Conservation (phyloP, 37 sponge, comb jelly and placozoan genomes). For the Chondrilla cf. caribensis region DNA sequence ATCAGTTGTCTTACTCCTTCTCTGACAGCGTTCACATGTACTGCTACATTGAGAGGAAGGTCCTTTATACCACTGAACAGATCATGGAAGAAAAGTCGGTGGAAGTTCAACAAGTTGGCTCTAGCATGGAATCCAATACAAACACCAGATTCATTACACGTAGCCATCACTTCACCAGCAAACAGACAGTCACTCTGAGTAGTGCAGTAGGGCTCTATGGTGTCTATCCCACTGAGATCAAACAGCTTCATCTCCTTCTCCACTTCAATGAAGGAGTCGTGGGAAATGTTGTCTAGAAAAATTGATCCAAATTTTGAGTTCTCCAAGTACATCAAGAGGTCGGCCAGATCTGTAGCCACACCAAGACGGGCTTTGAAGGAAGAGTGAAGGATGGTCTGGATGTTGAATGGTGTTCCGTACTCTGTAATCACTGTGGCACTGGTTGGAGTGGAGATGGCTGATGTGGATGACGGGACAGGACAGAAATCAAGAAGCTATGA, state of each 20-base stretch:
- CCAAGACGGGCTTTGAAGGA: background rate
- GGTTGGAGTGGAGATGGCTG: background rate
- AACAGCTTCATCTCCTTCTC: constrained; percentile 12
- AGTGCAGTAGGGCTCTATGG: background rate
- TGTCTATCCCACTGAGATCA: constrained; percentile 4
- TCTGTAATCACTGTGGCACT: background rate
- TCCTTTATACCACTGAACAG: background rate
- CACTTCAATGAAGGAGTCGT: background rate
- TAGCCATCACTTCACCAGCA: background rate
- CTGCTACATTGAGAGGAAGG: background rate
- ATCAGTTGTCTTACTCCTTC: background rate
- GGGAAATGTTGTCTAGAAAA: background rate
- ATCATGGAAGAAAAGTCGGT: background rate
- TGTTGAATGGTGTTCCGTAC: background rate
- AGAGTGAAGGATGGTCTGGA: background rate
- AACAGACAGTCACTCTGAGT: background rate
- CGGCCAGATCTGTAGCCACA: background rate
- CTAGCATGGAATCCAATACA: background rate
- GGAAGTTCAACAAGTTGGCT: constrained; percentile 4
- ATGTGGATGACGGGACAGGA: too few relatives aligned
- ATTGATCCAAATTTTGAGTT: constrained; percentile 2
- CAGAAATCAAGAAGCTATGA: background rate
- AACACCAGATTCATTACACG: background rate
- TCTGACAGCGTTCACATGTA: background rate
- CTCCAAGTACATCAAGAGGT: background rate